phyloP scores from a whole-genome alignment of 2,888 invertebrate species.

The Protophormia terraenovae region DNA sequence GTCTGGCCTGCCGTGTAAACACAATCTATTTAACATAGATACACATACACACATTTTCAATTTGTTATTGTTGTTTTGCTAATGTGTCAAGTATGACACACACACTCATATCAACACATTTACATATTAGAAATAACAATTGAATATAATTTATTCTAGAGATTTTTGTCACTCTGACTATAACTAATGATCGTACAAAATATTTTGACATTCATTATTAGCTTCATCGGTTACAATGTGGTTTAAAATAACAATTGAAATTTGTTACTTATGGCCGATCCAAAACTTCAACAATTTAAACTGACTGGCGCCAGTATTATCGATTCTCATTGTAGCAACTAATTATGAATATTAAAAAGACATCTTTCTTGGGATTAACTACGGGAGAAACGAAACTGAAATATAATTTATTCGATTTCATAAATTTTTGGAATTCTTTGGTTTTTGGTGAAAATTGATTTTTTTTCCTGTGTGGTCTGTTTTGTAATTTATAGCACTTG shows the following conservation, averaged over 20 bases:
- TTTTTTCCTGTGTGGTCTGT: conserved; percentile 46
- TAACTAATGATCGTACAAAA: conserved; percentile 54
- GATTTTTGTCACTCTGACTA: conserved; percentile 44
- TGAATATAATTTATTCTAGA: conserved; percentile 32
- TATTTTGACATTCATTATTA: conserved; percentile 61
- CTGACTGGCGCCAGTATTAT: conserved; percentile 62
- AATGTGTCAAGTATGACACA: conserved; percentile 41
- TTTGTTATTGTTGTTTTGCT: not conserved
- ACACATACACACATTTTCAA: not conserved
- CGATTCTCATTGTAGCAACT: conserved; percentile 10
- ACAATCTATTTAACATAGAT: not conserved
- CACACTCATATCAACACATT: not conserved
- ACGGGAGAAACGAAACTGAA: not conserved
- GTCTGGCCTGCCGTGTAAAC: conserved; percentile 3
- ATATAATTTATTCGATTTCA: not conserved
- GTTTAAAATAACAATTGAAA: conserved; percentile 30
- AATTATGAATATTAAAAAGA: conserved; percentile 57
- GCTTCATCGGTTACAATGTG: not conserved
- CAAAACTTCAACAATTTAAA: conserved; percentile 32
- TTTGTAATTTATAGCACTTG: conserved; percentile 9
- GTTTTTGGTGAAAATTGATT: not conserved
- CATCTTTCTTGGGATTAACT: conserved; percentile 1
- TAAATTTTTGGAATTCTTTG: conserved; percentile 10
- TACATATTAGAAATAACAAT: not conserved
- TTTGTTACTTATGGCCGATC: not conserved